phyloP scores from a whole-genome alignment of 2,797 vertebrate species.

The Cryptoblepharus egeriae region DNA sequence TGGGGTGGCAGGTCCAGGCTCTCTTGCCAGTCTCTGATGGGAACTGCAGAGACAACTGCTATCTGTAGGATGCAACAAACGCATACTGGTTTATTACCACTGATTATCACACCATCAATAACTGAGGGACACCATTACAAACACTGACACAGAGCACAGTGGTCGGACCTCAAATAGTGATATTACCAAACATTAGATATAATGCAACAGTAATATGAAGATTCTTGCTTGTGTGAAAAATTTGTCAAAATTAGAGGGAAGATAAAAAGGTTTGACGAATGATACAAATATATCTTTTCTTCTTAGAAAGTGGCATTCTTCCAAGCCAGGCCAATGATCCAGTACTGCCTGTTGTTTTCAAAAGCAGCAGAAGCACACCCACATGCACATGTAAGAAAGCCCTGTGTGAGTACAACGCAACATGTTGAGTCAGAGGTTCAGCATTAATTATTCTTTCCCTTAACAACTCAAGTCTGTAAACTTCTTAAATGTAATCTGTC shows the following conservation, averaged over 20 bases:
- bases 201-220: background rate
- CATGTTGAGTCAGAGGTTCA: background rate
- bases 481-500: background rate
- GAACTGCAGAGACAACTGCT: too few species aligned
- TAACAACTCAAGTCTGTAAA: conserved; percentile 15
- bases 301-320: too few species aligned
- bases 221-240: background rate
- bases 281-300: too few species aligned
- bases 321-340: too few species aligned
- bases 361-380: background rate
- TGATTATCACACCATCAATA: background rate
- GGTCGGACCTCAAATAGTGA: background rate
- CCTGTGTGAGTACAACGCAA: background rate
- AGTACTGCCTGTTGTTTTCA: background rate
- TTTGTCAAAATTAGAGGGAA: too few species aligned
- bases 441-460: conserved; percentile 21
- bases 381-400: background rate
- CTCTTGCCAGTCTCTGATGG: too few species aligned
- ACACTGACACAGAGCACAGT: background rate
- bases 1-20: too few species aligned
- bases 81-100: background rate
- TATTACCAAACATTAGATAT: background rate
- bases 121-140: background rate
- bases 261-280: too few species aligned
- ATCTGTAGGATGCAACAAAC: background rate